Evolutionary conservation across 2,888 invertebrate species (phyloP), one percentile per base, ranked within the genome.

Genomic region (Corythucha ciliata): DNA sequence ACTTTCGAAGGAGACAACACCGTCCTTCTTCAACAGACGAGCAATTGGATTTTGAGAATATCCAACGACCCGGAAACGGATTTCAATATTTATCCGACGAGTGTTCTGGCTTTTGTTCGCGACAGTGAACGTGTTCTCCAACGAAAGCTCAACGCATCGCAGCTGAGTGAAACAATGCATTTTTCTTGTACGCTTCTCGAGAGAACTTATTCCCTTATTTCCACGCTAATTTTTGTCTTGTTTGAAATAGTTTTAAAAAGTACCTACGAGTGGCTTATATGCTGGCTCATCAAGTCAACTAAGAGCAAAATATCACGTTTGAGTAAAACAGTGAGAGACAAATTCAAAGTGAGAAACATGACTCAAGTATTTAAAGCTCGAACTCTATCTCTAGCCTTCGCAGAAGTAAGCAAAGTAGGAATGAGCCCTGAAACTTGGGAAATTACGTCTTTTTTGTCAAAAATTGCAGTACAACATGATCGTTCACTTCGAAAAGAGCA

Each of bases 1-100:
- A 93, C 93, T 0, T 91, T 90, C 68, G 93, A 93, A 67, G 92
- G 93, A 1, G 92, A 93, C 70, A 93, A 92, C 70, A 90, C 87
- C 68, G 91, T 93, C 18, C 72, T 94, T 3, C 76, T 84, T 0
- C 92, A 92, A 64, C 89, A 89, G 72, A 78, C 85, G 40, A 83
- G 85, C 69, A 91, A 91, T 70, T 91, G 87, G 81, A 71, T 92
- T 10, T 36, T 59, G 24, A 48, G 56, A n/a, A 50, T 52, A 18
- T 22, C 41, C 27, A 47, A 27, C 22, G 47, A 41, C n/a, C 16
- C 42, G 3, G 44, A 54, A 14, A 18, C 29, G 4, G 42, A 54
- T 27, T 48, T 39, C 33, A 16, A 44, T 4, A 33, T 48, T 29
- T 57, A 54, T 34, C 59, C 55, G 18, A n/a, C n/a, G n/a, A n/a